Base-by-base conservation (phyloP, 1,140 invertebrate species). In the Eumaeus atala region DNA sequence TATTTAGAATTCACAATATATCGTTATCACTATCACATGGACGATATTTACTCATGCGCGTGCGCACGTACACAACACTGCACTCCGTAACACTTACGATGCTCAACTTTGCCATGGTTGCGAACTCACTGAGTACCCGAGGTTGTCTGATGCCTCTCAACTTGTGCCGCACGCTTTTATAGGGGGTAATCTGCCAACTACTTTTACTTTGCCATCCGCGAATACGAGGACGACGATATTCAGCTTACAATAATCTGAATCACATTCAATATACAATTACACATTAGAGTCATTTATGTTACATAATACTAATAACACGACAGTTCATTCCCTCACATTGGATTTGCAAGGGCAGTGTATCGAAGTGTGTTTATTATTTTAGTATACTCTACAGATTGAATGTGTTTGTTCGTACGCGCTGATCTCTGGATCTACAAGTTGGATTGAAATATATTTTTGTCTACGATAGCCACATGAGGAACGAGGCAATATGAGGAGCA, bases 81-180 rank as follows among this genome's bases (percentile, higher is more conserved):
- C 76, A 82, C 67, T 83, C 68, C 74, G n/a, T n/a, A n/a, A 65
- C 60, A 70, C 84, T 87, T 87, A 87, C 84, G 66, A 87, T 79
- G 64, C 70, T 80, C 77, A 74, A 83, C 73, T 78, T 78, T 60
- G 84, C 79, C 84, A 87, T 87, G 65, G 67, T 74, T 59, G 63
- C n/a, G n/a, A n/a, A n/a, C 69, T 67, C 59, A 59, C 64, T 65
- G 54, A 62, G 55, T 54, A 70, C 64, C 67, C 21, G 68, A 64
- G 60, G 68, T 68, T 70, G 71, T 78, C 58, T 83, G 77, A 77
- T 81, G 70, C 9, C 51, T 66, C 63, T 51, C 38, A 16, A 59
- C 9, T 10, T 53, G 65, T 61, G 60, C 51, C 66, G 54, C 54
- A 21, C 60, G 74, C 72, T 86, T 86, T 56, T 86, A 86, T 86